Evolutionary conservation across 2,113 vertebrate species (phyloP), one percentile per base, ranked within the genome.

Genomic region (Fregata magnificens): DNA sequence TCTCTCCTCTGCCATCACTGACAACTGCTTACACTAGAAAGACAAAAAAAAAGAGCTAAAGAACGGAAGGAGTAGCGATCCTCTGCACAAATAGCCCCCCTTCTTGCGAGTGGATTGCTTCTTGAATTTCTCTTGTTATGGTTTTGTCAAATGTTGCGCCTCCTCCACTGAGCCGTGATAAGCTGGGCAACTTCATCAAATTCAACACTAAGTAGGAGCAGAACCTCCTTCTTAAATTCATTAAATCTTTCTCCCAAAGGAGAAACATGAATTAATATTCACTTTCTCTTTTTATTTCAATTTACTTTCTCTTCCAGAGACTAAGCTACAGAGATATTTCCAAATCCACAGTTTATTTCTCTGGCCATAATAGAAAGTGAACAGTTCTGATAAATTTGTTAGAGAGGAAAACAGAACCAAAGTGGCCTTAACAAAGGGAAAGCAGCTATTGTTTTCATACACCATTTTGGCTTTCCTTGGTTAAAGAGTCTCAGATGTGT

Each of bases 141-240:
- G 36, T 73, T 86, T 95, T 88, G 66, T 86, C 74, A 86, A 88
- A 81, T 11, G 59, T 32, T 59, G 44, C 0, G 0, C 69, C 83
- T 94, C 56, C 72, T 95, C 58, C 78, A 61, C 70, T 69, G 63
- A 93, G 71, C 65, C 0, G 0, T 53, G 95, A 26, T 84, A 84
- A 91, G 36, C 19, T 53, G 72, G 84, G 93, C 0, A 2, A 82
- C 70, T 86, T 91, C 83, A 82, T 83, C 42, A 86, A 50, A 79
- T 85, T 65, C 86, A 85, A 59, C 61, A 49, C 31, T 53, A 86
- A 88, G 83, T 8, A 97, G 91, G 80, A 92, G 80, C 88, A 95
- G 73, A 96, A 93, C 56, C 88, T 92, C 77, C 82, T 92, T 87
- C 91, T 89, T 74, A 87, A 95, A 82, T 77, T 88, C 36, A 72